Evolutionary conservation across 2,888 invertebrate genomes (phyloP).

Genomic region (Balanococcus diminutus): DNA sequence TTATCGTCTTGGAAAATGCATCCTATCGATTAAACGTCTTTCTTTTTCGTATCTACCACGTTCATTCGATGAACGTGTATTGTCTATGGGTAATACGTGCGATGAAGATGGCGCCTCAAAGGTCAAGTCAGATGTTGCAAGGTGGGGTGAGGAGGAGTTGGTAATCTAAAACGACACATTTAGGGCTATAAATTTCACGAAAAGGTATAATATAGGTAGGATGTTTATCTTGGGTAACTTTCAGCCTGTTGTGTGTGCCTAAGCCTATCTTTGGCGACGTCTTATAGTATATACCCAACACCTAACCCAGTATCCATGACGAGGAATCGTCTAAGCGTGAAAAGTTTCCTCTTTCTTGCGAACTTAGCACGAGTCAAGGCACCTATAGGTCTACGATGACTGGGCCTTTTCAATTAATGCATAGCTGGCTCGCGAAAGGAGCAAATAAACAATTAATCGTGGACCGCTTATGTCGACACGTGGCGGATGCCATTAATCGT

Average conservation of each 20-base stretch:
- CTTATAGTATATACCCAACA: neutral
- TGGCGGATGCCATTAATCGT: too few species aligned
- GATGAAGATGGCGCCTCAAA: neutral
- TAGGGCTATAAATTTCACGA: neutral
- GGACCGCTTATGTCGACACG: too few species aligned
- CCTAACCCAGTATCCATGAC: neutral
- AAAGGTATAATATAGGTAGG: neutral
- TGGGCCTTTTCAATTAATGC: too few species aligned
- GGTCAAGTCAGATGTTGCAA: neutral
- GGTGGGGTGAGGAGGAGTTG: neutral
- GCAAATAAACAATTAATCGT: neutral
- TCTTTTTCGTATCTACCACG: too few species aligned
- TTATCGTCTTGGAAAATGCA: too few species aligned
- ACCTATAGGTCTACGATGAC: too few species aligned
- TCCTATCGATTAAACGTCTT: too few species aligned
- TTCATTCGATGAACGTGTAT: too few species aligned
- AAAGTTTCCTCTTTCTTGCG: neutral
- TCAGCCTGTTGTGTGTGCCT: constrained; percentile 3
- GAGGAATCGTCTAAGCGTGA: neutral
- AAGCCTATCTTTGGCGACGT: neutral
- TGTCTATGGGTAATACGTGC: too few species aligned
- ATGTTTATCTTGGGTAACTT: constrained; percentile 26
- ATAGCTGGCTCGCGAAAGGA: neutral
- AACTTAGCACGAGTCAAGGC: too few species aligned
- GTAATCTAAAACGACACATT: neutral